Percentiles rank a stretch among this genome's conserved stretches.
These are phyloP conservation scores for Tautogolabrus adspersus DNA, from an alignment of 2,113 vertebrate genomes.

Conservation along the genomic window DNA sequence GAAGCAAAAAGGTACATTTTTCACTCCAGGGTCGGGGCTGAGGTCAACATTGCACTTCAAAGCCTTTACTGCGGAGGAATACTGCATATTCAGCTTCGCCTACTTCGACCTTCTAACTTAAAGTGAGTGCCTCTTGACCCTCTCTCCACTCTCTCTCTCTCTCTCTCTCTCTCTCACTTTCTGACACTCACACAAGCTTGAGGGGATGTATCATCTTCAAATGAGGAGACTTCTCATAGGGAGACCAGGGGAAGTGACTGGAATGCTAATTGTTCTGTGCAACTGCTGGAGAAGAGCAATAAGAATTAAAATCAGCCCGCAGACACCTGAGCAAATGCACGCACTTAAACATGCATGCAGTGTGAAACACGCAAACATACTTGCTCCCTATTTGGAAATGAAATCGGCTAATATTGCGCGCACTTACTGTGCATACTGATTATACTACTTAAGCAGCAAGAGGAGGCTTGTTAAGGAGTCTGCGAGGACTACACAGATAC, in stretches of 20 bases:
- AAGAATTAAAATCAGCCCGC: slow-evolving; percentile 53
- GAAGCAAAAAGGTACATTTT: slow-evolving; percentile 16
- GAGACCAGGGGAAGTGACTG: slow-evolving; percentile 40
- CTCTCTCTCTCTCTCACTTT: background rate
- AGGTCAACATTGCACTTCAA: slow-evolving; percentile 58
- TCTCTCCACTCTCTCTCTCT: background rate
- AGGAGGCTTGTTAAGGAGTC: slow-evolving; percentile 12
- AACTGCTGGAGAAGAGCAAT: slow-evolving; percentile 54
- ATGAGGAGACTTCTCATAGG: slow-evolving; percentile 67
- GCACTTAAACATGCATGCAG: slow-evolving; percentile 1
- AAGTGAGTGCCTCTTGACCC: slow-evolving; percentile 15
- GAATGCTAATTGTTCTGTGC: slow-evolving; percentile 67
- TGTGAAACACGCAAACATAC: background rate
- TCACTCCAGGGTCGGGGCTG: slow-evolving; percentile 33
- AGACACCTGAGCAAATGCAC: slow-evolving; percentile 28
- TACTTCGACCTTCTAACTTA: slow-evolving; percentile 36
- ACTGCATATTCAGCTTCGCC: slow-evolving; percentile 57
- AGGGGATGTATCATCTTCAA: slow-evolving; percentile 70
- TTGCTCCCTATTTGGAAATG: slow-evolving; percentile 8
- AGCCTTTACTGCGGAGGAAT: slow-evolving; percentile 28
- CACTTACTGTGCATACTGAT: slow-evolving; percentile 17
- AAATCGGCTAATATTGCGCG: slow-evolving; percentile 25
- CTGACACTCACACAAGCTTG: slow-evolving; percentile 49
- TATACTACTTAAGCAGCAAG: slow-evolving; percentile 12
- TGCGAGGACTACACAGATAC: slow-evolving; percentile 16